Percentiles rank a stretch among this genome's conserved stretches.
phyloP scores from a whole-genome alignment of 2,797 vertebrate genomes.

The Acrossocheilus wenchowensis region DNA sequence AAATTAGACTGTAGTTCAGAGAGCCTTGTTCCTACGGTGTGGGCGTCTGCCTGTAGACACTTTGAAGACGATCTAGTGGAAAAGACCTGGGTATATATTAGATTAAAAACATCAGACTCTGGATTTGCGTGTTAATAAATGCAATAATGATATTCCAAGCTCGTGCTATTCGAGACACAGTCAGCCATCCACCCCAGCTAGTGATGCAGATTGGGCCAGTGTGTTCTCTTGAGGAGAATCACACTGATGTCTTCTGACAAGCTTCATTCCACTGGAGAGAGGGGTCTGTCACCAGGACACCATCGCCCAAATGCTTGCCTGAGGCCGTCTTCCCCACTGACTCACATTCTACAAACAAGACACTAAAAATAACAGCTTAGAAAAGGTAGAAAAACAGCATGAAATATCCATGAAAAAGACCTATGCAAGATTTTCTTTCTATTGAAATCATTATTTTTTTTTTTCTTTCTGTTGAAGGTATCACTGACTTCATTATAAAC shows the following conservation, averaged over 20 bases:
- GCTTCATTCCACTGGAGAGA: conserved; percentile 62
- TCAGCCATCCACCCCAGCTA: conserved; percentile 46
- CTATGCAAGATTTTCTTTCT: conserved; percentile 13
- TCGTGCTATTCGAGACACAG: conserved; percentile 26
- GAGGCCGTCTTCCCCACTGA: conserved; percentile 54
- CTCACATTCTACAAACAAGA: conserved; percentile 60
- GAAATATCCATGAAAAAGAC: conserved; percentile 48
- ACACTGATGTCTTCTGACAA: conserved; percentile 66
- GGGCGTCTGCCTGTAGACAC: conserved; percentile 19
- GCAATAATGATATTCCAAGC: conserved; percentile 5
- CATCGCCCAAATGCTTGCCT: conserved; percentile 60
- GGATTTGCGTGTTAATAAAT: conserved; percentile 13
- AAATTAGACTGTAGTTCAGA: conserved; percentile 36
- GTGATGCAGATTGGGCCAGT: conserved; percentile 47
- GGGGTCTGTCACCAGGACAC: conserved; percentile 49
- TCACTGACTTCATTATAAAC: neutral
- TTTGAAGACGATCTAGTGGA: conserved; percentile 12
- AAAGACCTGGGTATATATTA: neutral
- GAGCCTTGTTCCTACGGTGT: conserved; percentile 25
- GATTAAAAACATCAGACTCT: conserved; percentile 8
- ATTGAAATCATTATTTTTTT: neutral
- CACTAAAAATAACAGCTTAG: conserved; percentile 56
- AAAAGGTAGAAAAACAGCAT: conserved; percentile 50
- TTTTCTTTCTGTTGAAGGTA: neutral
- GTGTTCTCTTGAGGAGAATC: conserved; percentile 62